Conservation (phyloP, 2,113 vertebrate species). For the Pelvicachromis taeniatus region DNA sequence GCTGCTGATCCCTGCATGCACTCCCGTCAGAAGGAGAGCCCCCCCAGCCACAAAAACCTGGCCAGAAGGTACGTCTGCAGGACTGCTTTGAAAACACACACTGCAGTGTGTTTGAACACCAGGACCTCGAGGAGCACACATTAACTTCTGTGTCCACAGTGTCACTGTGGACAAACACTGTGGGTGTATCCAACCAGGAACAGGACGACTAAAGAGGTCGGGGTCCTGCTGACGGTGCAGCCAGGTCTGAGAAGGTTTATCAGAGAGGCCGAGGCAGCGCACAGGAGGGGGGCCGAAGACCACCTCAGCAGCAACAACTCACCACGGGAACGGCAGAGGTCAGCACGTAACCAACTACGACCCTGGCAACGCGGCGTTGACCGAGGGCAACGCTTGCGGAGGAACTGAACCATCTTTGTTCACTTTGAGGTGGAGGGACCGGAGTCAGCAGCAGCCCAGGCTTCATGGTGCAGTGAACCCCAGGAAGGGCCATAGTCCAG, state of each 20-base stretch:
- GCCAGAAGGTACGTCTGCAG: not conserved
- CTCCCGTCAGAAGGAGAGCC: not conserved
- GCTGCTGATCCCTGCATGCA: not conserved
- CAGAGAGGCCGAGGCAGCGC: not conserved
- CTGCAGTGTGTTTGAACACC: not conserved
- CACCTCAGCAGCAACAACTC: not conserved
- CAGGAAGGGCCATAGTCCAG: too few relatives aligned
- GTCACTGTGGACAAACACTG: not conserved
- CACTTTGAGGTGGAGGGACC: too few relatives aligned
- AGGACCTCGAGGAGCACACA: not conserved
- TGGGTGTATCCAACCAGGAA: not conserved
- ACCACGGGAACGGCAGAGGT: not conserved
- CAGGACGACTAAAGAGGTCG: not conserved
- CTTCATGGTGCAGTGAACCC: too few relatives aligned
- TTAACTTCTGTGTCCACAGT: not conserved
- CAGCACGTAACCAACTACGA: not conserved
- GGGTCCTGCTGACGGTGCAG: not conserved
- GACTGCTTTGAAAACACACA: not conserved
- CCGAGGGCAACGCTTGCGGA: too few relatives aligned
- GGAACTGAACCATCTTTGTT: too few relatives aligned
- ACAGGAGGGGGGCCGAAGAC: not conserved
- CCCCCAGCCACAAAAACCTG: not conserved
- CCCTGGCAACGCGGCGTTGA: too few relatives aligned
- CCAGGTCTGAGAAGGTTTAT: not conserved
- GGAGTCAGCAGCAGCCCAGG: too few relatives aligned